Evolutionary conservation across 2,888 invertebrate genomes (phyloP).

Genomic region (Acleris emargana): DNA sequence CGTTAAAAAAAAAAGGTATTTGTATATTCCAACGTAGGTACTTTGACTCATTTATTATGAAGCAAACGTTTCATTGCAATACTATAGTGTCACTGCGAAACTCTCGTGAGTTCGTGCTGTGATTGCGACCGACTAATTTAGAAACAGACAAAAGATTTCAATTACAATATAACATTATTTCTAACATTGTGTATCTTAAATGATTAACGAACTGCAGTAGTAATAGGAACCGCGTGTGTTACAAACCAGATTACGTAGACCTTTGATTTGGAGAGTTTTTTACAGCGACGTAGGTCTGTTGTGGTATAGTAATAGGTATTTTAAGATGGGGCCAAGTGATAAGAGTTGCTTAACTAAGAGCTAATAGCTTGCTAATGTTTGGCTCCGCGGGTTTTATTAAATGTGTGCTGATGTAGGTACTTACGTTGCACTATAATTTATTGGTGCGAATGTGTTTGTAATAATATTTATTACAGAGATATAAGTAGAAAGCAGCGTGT

Average conservation of each 20-base stretch:
- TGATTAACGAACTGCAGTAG: conserved; percentile 53
- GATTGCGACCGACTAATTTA: conserved; percentile 24
- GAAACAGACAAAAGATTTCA: conserved; percentile 33
- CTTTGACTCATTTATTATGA: conserved; percentile 2
- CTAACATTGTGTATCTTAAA: conserved; percentile 39
- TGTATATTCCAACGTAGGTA: too few species aligned
- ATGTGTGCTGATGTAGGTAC: conserved; percentile 17
- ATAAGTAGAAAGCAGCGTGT: too few species aligned
- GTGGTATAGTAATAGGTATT: conserved; percentile 44
- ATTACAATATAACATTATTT: conserved; percentile 35
- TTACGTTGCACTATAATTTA: conserved; percentile 3
- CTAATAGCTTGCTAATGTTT: conserved; percentile 61
- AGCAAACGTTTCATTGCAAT: conserved; percentile 18
- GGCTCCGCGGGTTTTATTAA: conserved; percentile 34
- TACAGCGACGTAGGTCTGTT: conserved; percentile 43
- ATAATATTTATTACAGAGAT: background rate
- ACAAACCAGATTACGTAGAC: conserved; percentile 6
- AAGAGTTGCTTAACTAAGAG: conserved; percentile 73
- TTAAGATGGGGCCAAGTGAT: conserved; percentile 65
- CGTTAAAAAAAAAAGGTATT: too few species aligned
- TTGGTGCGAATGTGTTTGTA: background rate
- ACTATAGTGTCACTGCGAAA: conserved; percentile 18
- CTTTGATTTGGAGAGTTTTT: conserved; percentile 10
- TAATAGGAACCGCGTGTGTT: conserved; percentile 41
- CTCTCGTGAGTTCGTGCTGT: conserved; percentile 11